Conservation (phyloP, 2,113 vertebrate species). For the Ahaetulla prasina region DNA sequence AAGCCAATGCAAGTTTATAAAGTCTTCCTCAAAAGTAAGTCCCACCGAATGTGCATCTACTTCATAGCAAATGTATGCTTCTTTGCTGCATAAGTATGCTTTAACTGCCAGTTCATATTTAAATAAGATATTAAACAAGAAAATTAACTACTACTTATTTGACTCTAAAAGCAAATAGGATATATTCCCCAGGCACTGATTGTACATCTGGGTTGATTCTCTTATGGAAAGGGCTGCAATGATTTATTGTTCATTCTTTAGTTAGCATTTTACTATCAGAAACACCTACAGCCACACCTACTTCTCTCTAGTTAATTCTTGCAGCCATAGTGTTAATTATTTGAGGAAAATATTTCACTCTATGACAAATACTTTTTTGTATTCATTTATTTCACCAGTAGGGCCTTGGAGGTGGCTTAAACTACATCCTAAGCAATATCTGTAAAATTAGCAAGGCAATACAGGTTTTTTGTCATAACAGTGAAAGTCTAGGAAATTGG, state of each 20-base stretch:
- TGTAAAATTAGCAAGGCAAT: neutral
- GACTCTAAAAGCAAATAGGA: neutral
- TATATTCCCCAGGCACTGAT: neutral
- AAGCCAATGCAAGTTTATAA: neutral
- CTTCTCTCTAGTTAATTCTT: neutral
- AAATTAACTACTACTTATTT: neutral
- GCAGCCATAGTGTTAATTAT: neutral
- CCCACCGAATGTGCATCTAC: neutral
- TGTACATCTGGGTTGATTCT: neutral
- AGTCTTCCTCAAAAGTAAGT: neutral
- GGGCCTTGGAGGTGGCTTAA: slow-evolving; percentile 10
- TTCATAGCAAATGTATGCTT: neutral
- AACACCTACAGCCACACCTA: neutral
- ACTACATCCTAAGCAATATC: neutral
- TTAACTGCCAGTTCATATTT: neutral
- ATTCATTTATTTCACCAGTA: neutral
- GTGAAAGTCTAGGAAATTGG: neutral
- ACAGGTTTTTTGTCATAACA: neutral
- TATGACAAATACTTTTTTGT: neutral
- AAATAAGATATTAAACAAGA: neutral
- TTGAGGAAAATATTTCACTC: neutral
- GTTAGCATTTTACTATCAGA: neutral
- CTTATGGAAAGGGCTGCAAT: too few species aligned
- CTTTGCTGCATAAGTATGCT: neutral
- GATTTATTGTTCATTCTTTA: neutral